Conservation (phyloP, 2,113 vertebrate species). For the Scolopax mira region DNA sequence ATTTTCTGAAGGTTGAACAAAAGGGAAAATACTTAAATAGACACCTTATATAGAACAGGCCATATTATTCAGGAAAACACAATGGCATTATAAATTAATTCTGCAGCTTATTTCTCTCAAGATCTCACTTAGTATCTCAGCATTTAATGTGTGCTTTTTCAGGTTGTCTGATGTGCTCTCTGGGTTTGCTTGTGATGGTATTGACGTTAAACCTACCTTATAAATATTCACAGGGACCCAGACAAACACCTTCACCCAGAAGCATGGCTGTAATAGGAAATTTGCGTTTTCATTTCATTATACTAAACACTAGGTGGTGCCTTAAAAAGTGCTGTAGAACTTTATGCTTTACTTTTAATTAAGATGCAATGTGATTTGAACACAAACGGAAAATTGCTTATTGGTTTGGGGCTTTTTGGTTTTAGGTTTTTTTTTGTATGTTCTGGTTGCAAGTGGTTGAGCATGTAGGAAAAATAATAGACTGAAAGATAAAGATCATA, state of each 20-base stretch:
- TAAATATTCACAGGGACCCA: not conserved
- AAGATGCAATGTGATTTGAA: not conserved
- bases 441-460: not conserved
- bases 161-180: not conserved
- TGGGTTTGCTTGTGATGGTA: not conserved
- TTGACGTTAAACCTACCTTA: not conserved
- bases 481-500: not conserved
- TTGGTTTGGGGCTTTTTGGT: not conserved
- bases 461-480: not conserved
- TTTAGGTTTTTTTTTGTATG: not conserved
- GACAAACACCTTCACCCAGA: not conserved
- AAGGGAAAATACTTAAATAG: conserved; percentile 10
- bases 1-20: conserved; percentile 19
- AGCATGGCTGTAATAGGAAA: not conserved
- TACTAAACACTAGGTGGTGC: not conserved
- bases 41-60: not conserved
- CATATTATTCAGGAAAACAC: not conserved
- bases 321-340: not conserved
- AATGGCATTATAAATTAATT: conserved; percentile 22
- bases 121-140: not conserved
- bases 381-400: not conserved
- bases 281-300: not conserved
- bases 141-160: not conserved
- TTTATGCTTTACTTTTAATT: not conserved
- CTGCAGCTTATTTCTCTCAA: not conserved